A percentile compares a stretch with the other conserved stretches of the same genome.
Evolutionary conservation across 2,113 vertebrate genomes (phyloP).

Genomic region (human): GRCh38 chr13:58879501-58880000

Average conservation of each 20-base stretch:
- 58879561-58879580: conserved; percentile 50
- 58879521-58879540: conserved; percentile 34
- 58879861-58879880: neutral
- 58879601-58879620: conserved; percentile 41
- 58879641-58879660: neutral
- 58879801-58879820: conserved; percentile 59
- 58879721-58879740: conserved; percentile 35
- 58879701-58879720: conserved; percentile 58
- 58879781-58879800: neutral
- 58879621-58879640: conserved; percentile 19
- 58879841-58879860: neutral
- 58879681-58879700: conserved; percentile 29
- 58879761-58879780: neutral
- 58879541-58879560: conserved; percentile 8
- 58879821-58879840: neutral
- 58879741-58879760: neutral
- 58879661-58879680: neutral
- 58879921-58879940: conserved; percentile 69
- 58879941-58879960: conserved; percentile 66
- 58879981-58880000: conserved; percentile 59
- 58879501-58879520: conserved; percentile 59
- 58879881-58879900: conserved; percentile 35
- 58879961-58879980: conserved; percentile 75
- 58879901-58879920: conserved; percentile 54
- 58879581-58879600: conserved; percentile 37